A percentile compares a stretch with the other conserved stretches of the same genome.
Evolutionary conservation across 2,113 vertebrate genomes (phyloP).

Genomic region (Myxocyprinus asiaticus): DNA sequence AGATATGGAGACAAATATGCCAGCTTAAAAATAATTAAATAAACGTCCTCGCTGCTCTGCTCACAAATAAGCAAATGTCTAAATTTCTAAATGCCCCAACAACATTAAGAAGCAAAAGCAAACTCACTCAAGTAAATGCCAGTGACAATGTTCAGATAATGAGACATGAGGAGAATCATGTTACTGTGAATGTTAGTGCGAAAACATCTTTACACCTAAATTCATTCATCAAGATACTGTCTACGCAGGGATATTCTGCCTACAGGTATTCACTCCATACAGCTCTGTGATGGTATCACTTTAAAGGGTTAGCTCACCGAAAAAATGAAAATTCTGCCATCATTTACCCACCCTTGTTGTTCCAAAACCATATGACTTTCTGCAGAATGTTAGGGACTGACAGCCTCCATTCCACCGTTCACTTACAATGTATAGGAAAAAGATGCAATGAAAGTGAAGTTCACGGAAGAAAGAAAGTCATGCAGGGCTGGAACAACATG

Average conservation of each 20-base stretch:
- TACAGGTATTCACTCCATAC: background rate
- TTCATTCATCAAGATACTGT: background rate
- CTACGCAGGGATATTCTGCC: too few relatives aligned
- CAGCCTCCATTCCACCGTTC: too few relatives aligned
- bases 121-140: slow-evolving; percentile 1
- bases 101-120: background rate
- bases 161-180: background rate
- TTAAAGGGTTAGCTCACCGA: too few relatives aligned
- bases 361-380: too few relatives aligned
- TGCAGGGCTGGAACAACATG: too few relatives aligned
- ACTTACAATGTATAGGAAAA: too few relatives aligned
- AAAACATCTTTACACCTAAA: background rate
- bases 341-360: too few relatives aligned
- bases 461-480: too few relatives aligned
- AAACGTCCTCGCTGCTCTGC: background rate
- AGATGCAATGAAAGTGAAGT: too few relatives aligned
- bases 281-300: background rate
- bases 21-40: slow-evolving; percentile 16
- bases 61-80: background rate
- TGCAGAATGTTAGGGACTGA: too few relatives aligned
- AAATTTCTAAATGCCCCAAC: slow-evolving; percentile 23
- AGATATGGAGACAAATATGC: slow-evolving; percentile 29
- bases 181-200: background rate
- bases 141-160: background rate
- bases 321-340: too few relatives aligned